Conservation (phyloP, 2,113 vertebrate species). For the Paradisaea rubra region DNA sequence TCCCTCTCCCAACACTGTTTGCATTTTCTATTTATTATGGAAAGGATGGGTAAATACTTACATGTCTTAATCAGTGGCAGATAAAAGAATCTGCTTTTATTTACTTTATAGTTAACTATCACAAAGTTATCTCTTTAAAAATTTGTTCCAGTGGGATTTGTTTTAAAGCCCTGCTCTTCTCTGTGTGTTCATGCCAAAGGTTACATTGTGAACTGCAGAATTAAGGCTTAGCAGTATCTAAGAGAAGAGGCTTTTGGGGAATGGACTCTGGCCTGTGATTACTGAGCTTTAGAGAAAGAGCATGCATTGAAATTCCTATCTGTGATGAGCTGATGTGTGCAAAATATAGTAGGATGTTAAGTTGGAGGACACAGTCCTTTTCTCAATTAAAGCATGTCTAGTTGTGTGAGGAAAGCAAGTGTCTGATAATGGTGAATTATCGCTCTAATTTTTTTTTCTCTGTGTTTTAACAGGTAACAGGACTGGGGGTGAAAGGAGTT, state of each 20-base stretch:
- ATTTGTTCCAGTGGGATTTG: not conserved
- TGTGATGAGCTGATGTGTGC: not conserved
- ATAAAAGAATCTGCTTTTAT: not conserved
- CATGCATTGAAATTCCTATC: not conserved
- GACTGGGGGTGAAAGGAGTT: constrained; percentile 83
- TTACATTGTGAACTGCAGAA: not conserved
- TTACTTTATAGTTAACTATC: not conserved
- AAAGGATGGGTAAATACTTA: not conserved
- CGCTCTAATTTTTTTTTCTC: not conserved
- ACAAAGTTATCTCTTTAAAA: not conserved
- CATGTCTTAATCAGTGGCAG: not conserved
- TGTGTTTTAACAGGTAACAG: constrained; percentile 77
- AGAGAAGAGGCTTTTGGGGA: not conserved
- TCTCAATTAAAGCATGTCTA: not conserved
- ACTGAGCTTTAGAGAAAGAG: not conserved
- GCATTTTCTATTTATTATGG: not conserved
- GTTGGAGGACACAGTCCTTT: not conserved
- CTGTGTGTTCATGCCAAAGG: accelerated
- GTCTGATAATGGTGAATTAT: not conserved
- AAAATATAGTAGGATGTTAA: not conserved
- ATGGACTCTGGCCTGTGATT: not conserved
- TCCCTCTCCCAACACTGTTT: not conserved
- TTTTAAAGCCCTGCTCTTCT: not conserved
- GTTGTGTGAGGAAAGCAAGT: not conserved
- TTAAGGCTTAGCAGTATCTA: not conserved